Conservation (phyloP, 2,113 vertebrate species). For the Piaya cayana region DNA sequence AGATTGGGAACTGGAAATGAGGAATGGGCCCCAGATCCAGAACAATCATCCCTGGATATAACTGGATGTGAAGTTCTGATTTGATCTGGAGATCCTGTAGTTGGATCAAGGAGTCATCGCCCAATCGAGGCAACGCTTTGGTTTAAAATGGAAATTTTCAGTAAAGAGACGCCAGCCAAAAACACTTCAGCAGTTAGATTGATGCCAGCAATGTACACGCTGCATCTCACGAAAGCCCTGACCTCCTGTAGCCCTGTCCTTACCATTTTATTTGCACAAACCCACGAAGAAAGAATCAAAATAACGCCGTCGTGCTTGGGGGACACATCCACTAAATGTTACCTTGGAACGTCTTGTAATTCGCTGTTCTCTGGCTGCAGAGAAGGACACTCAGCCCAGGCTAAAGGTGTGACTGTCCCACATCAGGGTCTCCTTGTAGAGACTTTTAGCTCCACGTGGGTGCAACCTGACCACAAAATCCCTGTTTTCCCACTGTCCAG, state of each 20-base stretch:
- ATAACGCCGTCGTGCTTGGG: not conserved
- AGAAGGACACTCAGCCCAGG: not conserved
- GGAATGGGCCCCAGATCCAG: not conserved
- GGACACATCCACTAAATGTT: not conserved
- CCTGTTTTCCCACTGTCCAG: rapidly evolving
- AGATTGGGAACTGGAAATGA: not conserved
- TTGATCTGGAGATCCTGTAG: not conserved
- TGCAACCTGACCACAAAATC: not conserved
- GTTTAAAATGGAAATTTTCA: slow-evolving; percentile 14
- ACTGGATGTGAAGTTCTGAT: not conserved
- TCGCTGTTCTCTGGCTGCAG: not conserved
- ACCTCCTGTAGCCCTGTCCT: not conserved
- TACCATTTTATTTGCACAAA: not conserved
- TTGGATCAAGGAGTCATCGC: not conserved
- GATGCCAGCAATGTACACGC: not conserved
- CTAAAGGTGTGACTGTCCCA: not conserved
- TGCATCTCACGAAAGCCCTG: slow-evolving; percentile 5
- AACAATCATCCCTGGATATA: not conserved
- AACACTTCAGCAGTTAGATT: not conserved
- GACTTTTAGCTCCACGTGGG: not conserved
- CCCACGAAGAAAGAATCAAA: not conserved
- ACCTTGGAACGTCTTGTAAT: not conserved
- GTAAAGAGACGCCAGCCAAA: not conserved
- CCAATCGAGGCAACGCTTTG: not conserved
- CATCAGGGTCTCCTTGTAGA: rapidly evolving